Evolutionary conservation across 2,113 vertebrate species (phyloP), one percentile per base, ranked within the genome.

Genomic region (Varanus komodoensis): DNA sequence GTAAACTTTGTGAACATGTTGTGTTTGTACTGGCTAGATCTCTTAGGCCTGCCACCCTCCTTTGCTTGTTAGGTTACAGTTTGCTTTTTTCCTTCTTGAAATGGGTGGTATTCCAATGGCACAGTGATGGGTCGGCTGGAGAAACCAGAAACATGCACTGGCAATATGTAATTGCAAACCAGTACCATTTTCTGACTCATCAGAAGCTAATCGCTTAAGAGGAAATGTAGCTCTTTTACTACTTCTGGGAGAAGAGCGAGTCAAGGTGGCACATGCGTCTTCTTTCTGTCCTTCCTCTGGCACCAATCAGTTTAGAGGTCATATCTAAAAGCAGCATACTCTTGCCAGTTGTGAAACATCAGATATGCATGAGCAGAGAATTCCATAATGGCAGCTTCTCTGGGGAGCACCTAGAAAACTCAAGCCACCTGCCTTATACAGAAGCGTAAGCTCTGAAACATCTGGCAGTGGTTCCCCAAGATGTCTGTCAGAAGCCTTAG

Each of bases 11-110:
- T 44, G 85, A 94, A 93, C 96, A 92, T 94, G 95, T 96, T 96
- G 93, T 94, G 96, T 96, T 93, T 81, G 93, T 97, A 93, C 95
- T 97, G 95, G 95, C 96, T 92, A 93, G 93, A 89, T 95, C 90
- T 91, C 90, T 0, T 92, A 92, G 93, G 89, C 91, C 92, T 92
- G 17, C 64, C n/a, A 64, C 94, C 82, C 89, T 54, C 92, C 88
- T 89, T 94, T 57, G 74, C 88, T 92, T 93, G 91, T 93, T 38
- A 73, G 73, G 23, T 19, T 29, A 29, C 19, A 25, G 15, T 61
- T 89, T 94, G 52, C 0, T 0, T 89, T 80, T 67, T 80, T 89
- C 32, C 74, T 85, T 8, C 0, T 52, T 44, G 8, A 86, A 84
- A 71, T 7, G 32, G 68, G 54, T 11, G 7, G 57, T 2, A 19